Evolutionary conservation across 2,797 vertebrate species (phyloP), one percentile per base, ranked within the genome.

Genomic region (Pangasius djambal): DNA sequence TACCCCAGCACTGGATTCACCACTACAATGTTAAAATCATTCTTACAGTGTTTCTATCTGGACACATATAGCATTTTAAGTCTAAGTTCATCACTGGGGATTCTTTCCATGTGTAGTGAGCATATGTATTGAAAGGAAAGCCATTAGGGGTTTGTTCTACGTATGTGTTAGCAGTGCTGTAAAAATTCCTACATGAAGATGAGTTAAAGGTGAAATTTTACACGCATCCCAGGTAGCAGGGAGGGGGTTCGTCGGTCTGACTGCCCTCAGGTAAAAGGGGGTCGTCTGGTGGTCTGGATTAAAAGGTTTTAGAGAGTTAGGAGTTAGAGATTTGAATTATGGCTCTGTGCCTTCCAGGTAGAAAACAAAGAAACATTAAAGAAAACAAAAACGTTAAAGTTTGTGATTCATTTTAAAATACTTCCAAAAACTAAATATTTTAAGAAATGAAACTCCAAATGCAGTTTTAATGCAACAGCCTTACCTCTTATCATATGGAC

Each of bases 401-500:
- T 28, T 50, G 22, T 48, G 25, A 50, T 67, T 48, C 3, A 50
- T 65, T n/a, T 61, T 82, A 28, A 40, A 59, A 81, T 65, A 1
- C 40, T 48, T n/a, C 15, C 7, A 83, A 40, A 79, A 83, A 83
- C 6, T 48, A 83, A 63, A 63, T 83, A 28, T 83, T 3, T 6
- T 57, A 65, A 44, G 59, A 65, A 83, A 83, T 83, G 31, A 48
- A 63, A 65, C 7, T 65, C 40, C 25, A 65, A 48, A 44, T 81
- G 13, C 25, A n/a, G 69, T 69, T 69, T 84, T 67, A 31, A 92
- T 92, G 93, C 93, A 90, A 74, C 5, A 72, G 13, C 67, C 63
- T 93, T 91, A 90, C 93, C 92, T 91, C 87, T 93, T 94, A 94
- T 94, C 94, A 90, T 92, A 86, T 37, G 82, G 91, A 91, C 89